Base-by-base conservation (phyloP, 37 sponge, comb jelly and placozoan genomes). In the Tethya wilhelma region DNA sequence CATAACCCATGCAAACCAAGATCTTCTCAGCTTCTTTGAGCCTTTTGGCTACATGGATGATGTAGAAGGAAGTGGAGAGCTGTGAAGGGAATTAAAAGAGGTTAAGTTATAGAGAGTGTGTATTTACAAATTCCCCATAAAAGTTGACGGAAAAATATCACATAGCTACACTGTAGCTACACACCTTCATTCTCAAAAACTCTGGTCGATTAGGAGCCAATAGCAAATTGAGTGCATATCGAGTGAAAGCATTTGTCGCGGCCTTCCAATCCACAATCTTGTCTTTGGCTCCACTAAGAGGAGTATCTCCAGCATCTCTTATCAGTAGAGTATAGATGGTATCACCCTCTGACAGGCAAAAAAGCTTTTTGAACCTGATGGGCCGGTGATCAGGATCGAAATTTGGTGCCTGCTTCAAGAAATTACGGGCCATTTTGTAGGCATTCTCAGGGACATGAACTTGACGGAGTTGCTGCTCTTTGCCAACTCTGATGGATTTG, bases 171-270 rank as follows among this genome's bases (percentile, higher is more conserved):
- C n/a, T n/a, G 4, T 19, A 60, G 22, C 40, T 26, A 6, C n/a
- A n/a, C n/a, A 88, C 89, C 63, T 82, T 88, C 38, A 88, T 60
- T 31, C 42, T 40, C 65, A 43, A 56, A 25, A 88, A 77, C 33
- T 88, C 89, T 30, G 78, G 65, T 49, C 83, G 37, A 2, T 88
- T 81, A n/a, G 89, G 89, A 20, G 79, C 78, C 26, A 82, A 40
- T 4, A 77, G 42, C 14, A 88, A 58, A 55, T 88, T 82, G 23
- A 81, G 63, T 32, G 78, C 77, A 59, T 88, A 88, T 26, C 78
- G 59, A 4, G 78, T 46, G 31, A 88, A 78, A 59, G 73, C 12
- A n/a, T 69, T 76, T 22, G 36, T 40, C 11, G 81, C 89, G 20
- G 9, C 55, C 71, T 88, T 42, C 71, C 68, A 80, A 5, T 64